phyloP scores from a whole-genome alignment of 2,113 vertebrate genomes.

The Rafetus swinhoei region DNA sequence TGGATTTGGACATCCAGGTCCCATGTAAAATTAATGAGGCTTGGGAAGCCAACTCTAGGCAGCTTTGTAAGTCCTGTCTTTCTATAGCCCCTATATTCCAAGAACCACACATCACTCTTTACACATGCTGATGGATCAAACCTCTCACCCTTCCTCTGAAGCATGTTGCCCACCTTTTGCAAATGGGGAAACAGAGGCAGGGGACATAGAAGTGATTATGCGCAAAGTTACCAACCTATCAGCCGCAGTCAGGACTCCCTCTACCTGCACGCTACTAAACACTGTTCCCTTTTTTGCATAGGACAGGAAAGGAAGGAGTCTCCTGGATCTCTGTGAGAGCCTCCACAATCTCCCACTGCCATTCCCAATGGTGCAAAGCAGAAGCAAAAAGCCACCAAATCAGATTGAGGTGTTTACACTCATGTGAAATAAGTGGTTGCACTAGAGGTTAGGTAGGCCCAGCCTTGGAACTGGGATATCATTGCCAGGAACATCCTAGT shows the following conservation, averaged over 20 bases:
- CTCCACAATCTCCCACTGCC: background rate
- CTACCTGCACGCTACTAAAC: background rate
- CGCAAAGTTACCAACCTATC: background rate
- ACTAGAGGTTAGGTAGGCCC: rapidly evolving
- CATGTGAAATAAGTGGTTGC: background rate
- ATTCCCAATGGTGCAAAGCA: background rate
- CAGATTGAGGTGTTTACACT: background rate
- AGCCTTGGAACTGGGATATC: background rate
- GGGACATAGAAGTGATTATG: background rate
- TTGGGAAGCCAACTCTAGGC: background rate
- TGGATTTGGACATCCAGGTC: background rate
- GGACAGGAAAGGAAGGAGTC: background rate
- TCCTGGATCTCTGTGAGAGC: background rate
- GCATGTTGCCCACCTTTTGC: background rate
- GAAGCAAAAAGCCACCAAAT: background rate
- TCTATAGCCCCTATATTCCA: background rate
- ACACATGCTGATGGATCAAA: background rate
- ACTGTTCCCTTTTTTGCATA: background rate
- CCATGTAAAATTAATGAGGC: background rate
- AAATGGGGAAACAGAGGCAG: background rate
- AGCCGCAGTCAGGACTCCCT: background rate
- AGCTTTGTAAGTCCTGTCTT: background rate
- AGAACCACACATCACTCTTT: background rate
- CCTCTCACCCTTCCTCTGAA: background rate
- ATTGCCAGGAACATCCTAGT: background rate